These are phyloP conservation scores for Rhimphoctona megacephalus DNA, from an alignment of 2,888 invertebrate species.

Conservation along the genomic window DNA sequence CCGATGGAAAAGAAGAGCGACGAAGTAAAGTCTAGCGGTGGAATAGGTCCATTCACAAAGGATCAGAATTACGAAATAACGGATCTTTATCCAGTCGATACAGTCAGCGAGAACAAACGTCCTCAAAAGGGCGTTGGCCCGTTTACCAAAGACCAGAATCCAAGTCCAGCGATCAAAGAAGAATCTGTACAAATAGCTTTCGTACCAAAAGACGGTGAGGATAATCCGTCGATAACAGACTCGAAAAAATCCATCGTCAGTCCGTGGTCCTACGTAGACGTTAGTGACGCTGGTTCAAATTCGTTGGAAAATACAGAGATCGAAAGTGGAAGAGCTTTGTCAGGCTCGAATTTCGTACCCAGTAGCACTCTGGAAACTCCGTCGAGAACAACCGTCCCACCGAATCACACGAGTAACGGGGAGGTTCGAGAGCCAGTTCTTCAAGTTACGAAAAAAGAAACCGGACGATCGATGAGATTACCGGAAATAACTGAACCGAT, in stretches of 20 bases:
- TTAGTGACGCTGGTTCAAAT: conserved; percentile 81
- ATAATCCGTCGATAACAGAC: conserved; percentile 24
- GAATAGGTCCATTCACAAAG: conserved; percentile 81
- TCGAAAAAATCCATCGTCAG: conserved; percentile 69
- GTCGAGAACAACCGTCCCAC: not conserved
- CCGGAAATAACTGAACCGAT: conserved; percentile 89
- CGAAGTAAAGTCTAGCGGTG: conserved; percentile 43
- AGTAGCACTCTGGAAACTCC: conserved; percentile 49
- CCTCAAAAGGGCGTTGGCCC: conserved; percentile 79
- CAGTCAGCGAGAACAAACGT: conserved; percentile 65
- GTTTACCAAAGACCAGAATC: conserved; percentile 80
- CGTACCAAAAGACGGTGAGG: conserved; percentile 57
- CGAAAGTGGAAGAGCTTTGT: conserved; percentile 82
- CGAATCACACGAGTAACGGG: conserved; percentile 6
- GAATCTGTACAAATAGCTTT: conserved; percentile 60
- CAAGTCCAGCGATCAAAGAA: conserved; percentile 29
- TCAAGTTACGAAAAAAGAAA: conserved; percentile 83
- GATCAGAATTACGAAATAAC: conserved; percentile 80
- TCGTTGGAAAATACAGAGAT: conserved; percentile 78
- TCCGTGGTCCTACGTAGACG: conserved; percentile 80
- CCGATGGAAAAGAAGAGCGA: conserved; percentile 29
- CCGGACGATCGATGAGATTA: conserved; percentile 80
- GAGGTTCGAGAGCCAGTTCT: conserved; percentile 92
- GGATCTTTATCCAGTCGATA: conserved; percentile 61
- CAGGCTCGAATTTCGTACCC: conserved; percentile 73